These are phyloP conservation scores for Phycodurus eques DNA, from an alignment of 2,113 vertebrate genomes.

Conservation along the genomic window DNA sequence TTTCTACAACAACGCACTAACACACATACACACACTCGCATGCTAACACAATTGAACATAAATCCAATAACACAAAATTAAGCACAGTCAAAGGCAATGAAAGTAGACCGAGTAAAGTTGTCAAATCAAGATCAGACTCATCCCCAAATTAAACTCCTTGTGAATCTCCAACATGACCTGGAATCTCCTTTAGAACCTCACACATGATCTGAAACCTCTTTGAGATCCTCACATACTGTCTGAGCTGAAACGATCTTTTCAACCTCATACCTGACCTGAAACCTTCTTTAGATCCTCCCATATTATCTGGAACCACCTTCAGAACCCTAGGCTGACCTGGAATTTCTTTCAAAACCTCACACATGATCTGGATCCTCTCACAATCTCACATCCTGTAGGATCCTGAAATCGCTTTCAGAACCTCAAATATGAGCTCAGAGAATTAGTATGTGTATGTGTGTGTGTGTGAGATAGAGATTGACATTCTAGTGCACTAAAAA, in stretches of 20 bases:
- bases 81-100: neutral
- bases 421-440: neutral
- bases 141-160: neutral
- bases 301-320: neutral
- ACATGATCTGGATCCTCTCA: neutral
- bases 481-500: conserved; percentile 10
- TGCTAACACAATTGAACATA: neutral
- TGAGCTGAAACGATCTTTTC: too few species aligned
- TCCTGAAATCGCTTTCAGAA: neutral
- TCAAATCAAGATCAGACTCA: too few species aligned
- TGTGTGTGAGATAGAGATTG: conserved; percentile 3
- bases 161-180: neutral
- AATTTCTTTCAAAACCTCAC: neutral
- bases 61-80: neutral
- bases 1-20: conserved; percentile 18
- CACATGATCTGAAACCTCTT: neutral
- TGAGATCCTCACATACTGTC: neutral
- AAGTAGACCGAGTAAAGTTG: too few species aligned
- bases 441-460: neutral
- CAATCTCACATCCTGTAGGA: neutral
- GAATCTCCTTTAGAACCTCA: neutral
- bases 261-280: neutral
- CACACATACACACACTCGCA: neutral
- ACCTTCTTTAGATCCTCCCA: neutral
- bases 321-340: neutral